A percentile compares a stretch with the other conserved stretches of the same genome.
phyloP scores from a whole-genome alignment of 2,113 vertebrate species.

The Erinaceus europaeus region DNA sequence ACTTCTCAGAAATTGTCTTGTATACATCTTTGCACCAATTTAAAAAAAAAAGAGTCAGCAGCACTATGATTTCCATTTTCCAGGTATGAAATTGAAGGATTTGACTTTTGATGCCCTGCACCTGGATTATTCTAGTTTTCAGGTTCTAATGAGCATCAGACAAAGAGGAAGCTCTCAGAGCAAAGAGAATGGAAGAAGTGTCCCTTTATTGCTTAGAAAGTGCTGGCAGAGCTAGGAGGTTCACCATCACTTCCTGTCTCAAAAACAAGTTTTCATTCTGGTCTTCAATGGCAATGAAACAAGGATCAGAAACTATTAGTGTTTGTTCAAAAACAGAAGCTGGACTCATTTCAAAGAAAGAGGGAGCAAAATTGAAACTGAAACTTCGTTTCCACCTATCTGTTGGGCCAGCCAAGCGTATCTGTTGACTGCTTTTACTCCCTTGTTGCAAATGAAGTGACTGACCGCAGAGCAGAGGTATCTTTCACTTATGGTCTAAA shows the following conservation, averaged over 20 bases:
- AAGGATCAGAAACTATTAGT: conserved; percentile 62
- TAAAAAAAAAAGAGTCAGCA: neutral
- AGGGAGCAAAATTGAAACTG: conserved; percentile 54
- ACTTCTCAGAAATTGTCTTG: neutral
- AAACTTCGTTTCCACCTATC: conserved; percentile 43
- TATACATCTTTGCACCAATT: neutral
- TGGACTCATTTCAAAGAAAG: conserved; percentile 72
- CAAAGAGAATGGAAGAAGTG: neutral
- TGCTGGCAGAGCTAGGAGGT: conserved; percentile 46
- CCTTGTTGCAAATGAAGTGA: conserved; percentile 2
- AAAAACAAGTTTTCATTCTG: conserved; percentile 65
- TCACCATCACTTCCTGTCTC: conserved; percentile 61
- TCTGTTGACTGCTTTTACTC: neutral
- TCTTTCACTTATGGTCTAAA: conserved; percentile 9
- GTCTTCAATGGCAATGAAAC: conserved; percentile 55
- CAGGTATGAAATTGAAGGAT: neutral
- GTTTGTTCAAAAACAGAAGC: conserved; percentile 75
- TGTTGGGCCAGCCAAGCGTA: neutral
- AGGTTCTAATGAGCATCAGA: neutral
- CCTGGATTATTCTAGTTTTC: neutral
- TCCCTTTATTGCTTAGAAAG: conserved; percentile 41
- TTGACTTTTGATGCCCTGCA: neutral
- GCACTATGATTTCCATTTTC: neutral
- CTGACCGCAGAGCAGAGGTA: conserved; percentile 21
- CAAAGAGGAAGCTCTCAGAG: neutral